These are phyloP conservation scores for Trichogramma pretiosum DNA, from an alignment of 1,140 invertebrate genomes.

Conservation along the genomic window DNA sequence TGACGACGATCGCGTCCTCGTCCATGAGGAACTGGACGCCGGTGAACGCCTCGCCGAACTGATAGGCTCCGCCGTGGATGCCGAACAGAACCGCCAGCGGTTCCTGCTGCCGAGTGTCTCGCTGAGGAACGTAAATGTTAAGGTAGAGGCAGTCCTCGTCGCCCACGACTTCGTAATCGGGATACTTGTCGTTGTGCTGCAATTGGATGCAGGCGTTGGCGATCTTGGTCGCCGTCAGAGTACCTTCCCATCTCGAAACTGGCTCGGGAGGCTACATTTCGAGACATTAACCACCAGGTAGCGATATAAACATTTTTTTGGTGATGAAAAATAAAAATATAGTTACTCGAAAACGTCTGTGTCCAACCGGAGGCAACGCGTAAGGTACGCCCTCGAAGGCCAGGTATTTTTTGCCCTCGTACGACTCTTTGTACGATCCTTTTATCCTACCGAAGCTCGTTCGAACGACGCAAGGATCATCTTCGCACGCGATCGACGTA, in stretches of 20 bases:
- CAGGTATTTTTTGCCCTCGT: neutral
- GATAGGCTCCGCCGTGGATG: neutral
- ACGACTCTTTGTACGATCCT: slow-evolving; percentile 11
- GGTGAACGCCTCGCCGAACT: neutral
- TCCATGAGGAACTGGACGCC: neutral
- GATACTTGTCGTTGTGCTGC: neutral
- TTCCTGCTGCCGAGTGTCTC: neutral
- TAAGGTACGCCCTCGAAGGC: slow-evolving; percentile 21
- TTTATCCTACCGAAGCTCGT: slow-evolving; percentile 11
- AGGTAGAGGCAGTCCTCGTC: slow-evolving; percentile 6
- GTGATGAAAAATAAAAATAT: neutral
- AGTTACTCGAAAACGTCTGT: slow-evolving; percentile 1
- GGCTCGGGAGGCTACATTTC: slow-evolving; percentile 1
- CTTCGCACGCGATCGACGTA: no score
- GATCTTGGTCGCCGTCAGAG: neutral
- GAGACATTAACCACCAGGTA: no score
- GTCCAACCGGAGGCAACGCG: slow-evolving; percentile 12
- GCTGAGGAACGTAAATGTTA: neutral
- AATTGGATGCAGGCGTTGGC: neutral
- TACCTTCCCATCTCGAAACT: neutral
- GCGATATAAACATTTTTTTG: neutral
- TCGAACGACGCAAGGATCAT: neutral
- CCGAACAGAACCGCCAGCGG: neutral
- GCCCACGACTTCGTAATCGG: neutral
- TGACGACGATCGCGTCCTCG: neutral